A percentile compares a stretch with the other conserved stretches of the same genome.
phyloP scores from a whole-genome alignment of 64 coral and sea anemone genomes.

The Montipora efflorescens region DNA sequence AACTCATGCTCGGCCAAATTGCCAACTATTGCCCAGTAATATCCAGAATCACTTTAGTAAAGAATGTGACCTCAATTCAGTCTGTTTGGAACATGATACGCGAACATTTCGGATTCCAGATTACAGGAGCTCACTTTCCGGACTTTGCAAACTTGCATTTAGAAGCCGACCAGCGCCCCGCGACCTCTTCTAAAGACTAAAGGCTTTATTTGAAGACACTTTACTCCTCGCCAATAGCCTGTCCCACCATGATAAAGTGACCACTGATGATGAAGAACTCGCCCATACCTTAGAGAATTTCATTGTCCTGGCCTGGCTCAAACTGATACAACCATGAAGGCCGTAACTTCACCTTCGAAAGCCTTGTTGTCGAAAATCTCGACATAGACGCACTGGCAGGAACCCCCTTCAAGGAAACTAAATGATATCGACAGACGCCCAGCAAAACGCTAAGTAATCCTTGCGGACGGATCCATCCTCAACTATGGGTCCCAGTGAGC shows the following conservation, averaged over 20 bases:
- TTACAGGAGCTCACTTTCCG: constrained; percentile 56
- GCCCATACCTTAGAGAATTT: background rate
- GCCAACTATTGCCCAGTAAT: background rate
- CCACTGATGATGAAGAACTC: constrained; percentile 25
- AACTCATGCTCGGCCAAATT: constrained; percentile 20
- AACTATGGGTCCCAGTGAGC: too few relatives aligned
- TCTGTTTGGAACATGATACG: constrained; percentile 14
- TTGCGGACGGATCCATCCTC: too few relatives aligned
- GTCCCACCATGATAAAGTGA: constrained; percentile 6
- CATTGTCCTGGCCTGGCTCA: too few relatives aligned
- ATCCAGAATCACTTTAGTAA: constrained; percentile 16
- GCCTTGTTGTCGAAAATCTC: background rate
- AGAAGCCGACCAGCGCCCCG: constrained; percentile 26
- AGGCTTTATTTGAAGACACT: constrained; percentile 51
- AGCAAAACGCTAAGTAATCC: too few relatives aligned
- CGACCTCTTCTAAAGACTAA: constrained; percentile 56
- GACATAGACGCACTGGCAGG: background rate
- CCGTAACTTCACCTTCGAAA: background rate
- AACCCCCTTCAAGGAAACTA: background rate
- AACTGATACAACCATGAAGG: background rate
- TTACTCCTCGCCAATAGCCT: constrained; percentile 33
- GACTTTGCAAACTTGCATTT: constrained; percentile 22
- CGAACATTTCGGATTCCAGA: constrained; percentile 52
- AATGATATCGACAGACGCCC: too few relatives aligned
- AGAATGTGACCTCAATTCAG: constrained; percentile 32